Evolutionary conservation across 2,888 invertebrate genomes (phyloP).

Genomic region (Acleris laterana): DNA sequence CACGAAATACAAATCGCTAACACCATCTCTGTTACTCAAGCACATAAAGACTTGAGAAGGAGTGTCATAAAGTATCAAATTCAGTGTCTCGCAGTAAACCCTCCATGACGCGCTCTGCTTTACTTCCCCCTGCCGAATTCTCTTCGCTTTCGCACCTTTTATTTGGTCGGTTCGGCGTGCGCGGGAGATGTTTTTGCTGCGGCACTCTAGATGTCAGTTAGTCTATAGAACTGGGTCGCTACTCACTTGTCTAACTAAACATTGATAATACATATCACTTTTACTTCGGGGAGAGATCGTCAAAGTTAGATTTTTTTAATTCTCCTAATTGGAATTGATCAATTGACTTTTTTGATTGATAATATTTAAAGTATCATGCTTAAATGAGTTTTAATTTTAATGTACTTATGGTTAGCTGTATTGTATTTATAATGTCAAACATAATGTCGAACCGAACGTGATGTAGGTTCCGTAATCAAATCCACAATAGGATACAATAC

Average conservation of each 20-base stretch:
- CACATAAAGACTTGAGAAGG: not conserved
- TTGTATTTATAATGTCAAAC: too few species aligned
- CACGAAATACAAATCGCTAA: not conserved
- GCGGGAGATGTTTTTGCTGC: slow-evolving; percentile 66
- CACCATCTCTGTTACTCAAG: not conserved
- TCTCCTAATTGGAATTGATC: not conserved
- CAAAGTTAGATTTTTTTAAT: not conserved
- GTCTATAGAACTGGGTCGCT: slow-evolving; percentile 72
- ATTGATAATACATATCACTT: slow-evolving; percentile 73
- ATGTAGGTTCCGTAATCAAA: too few species aligned
- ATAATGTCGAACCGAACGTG: too few species aligned
- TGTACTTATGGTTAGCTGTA: too few species aligned
- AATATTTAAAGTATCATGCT: too few species aligned
- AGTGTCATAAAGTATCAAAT: not conserved
- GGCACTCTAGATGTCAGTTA: slow-evolving; percentile 51
- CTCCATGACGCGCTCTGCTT: slow-evolving; percentile 29
- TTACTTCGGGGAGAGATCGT: slow-evolving; percentile 70
- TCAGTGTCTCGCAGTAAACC: not conserved
- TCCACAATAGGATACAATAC: too few species aligned
- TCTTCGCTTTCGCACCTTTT: slow-evolving; percentile 68
- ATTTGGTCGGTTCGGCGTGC: slow-evolving; percentile 54
- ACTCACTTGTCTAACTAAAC: slow-evolving; percentile 57
- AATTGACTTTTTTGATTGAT: too few species aligned
- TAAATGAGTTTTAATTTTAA: too few species aligned
- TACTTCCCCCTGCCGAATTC: slow-evolving; percentile 51